A percentile compares a stretch with the other conserved stretches of the same genome.
These are phyloP conservation scores for Pollicipes pollicipes DNA, from an alignment of 1,140 invertebrate species.

Conservation along the genomic window DNA sequence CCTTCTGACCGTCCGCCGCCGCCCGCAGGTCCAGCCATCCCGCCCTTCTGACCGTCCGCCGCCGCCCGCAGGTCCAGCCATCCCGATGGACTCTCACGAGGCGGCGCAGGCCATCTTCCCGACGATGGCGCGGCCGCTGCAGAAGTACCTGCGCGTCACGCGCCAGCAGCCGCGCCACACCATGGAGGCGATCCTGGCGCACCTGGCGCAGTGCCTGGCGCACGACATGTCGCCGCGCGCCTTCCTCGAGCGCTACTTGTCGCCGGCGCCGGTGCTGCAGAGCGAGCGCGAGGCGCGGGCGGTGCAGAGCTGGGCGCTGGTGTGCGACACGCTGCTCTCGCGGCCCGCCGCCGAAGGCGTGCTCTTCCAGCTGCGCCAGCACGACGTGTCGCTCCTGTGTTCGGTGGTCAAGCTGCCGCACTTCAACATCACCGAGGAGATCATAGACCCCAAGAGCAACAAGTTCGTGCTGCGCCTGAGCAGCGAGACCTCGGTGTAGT, in stretches of 20 bases:
- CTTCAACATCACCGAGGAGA: constrained; percentile 83
- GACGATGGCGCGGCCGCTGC: constrained; percentile 79
- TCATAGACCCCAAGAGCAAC: constrained; percentile 86
- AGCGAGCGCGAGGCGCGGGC: constrained; percentile 40
- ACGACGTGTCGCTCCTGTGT: constrained; percentile 79
- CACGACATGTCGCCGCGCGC: constrained; percentile 83
- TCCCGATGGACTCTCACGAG: constrained; percentile 73
- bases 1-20: no score
- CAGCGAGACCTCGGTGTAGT: constrained; percentile 84
- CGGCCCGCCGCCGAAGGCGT: constrained; percentile 54
- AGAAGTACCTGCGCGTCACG: constrained; percentile 89
- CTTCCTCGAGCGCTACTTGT: constrained; percentile 76
- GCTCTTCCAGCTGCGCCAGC: constrained; percentile 76
- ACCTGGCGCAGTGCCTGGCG: constrained; percentile 73
- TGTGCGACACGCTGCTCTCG: constrained; percentile 63
- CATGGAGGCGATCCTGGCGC: constrained; percentile 70
- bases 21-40: no score
- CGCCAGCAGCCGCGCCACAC: constrained; percentile 86
- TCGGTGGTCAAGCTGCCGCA: constrained; percentile 67
- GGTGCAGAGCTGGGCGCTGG: constrained; percentile 77
- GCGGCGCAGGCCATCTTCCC: constrained; percentile 96
- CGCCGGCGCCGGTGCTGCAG: constrained; percentile 49
- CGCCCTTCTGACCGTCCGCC: no score
- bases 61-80: not conserved
- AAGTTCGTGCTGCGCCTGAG: constrained; percentile 85